Conservation (phyloP, 2,888 invertebrate species). For the Acanthosepion esculentum region DNA sequence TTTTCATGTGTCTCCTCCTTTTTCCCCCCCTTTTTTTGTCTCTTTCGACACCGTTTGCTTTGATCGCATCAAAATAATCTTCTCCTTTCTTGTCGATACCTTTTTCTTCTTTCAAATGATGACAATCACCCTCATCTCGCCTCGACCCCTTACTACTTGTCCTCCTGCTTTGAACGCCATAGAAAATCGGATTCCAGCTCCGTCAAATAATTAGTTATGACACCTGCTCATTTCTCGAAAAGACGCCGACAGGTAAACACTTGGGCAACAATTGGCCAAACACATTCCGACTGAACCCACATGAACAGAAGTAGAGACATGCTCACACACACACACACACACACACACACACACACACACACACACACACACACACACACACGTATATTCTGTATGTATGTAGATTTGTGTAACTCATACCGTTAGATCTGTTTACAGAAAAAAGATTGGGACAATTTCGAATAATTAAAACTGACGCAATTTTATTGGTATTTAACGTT, state of each 20-base stretch:
- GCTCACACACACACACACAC: background rate
- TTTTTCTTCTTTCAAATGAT: background rate
- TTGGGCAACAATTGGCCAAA: background rate
- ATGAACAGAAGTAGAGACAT: background rate
- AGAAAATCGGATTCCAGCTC: background rate
- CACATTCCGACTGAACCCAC: background rate
- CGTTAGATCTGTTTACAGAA: background rate
- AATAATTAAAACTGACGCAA: too few species aligned
- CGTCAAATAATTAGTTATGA: background rate
- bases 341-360: constrained; percentile 46
- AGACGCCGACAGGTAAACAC: constrained; percentile 34
- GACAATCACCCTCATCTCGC: background rate
- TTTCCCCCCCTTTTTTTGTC: background rate
- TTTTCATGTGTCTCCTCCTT: background rate
- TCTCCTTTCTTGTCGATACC: too few species aligned
- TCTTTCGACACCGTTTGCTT: background rate
- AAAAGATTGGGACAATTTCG: too few species aligned
- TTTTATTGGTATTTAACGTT: too few species aligned
- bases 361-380: background rate
- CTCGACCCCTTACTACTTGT: background rate
- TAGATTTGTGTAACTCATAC: too few species aligned
- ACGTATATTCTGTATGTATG: too few species aligned
- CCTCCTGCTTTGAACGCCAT: background rate
- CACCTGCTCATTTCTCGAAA: background rate
- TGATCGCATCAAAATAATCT: background rate